Percentiles rank a stretch among this genome's conserved stretches.
phyloP scores from a whole-genome alignment of 2,113 vertebrate species.

The Clinocottus analis region DNA sequence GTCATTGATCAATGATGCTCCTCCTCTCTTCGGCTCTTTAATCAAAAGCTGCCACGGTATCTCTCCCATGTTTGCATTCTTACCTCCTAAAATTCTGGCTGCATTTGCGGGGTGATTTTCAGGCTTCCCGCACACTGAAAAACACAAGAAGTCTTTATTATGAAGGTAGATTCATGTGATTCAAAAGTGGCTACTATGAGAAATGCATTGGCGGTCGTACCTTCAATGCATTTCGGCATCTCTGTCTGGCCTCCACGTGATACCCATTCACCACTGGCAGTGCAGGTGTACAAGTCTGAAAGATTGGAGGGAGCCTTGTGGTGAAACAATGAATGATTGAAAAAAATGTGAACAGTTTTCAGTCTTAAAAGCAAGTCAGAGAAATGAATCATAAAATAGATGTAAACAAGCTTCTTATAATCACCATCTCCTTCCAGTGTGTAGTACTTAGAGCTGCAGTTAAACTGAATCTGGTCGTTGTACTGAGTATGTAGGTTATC shows the following conservation, averaged over 20 bases:
- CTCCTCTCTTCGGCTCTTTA: slow-evolving; percentile 68
- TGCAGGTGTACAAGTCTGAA: slow-evolving; percentile 75
- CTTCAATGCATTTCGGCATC: slow-evolving; percentile 76
- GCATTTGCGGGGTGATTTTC: slow-evolving; percentile 22
- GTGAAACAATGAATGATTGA: neutral
- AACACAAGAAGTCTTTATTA: slow-evolving; percentile 30
- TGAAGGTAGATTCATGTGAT: neutral
- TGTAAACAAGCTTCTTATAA: neutral
- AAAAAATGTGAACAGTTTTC: neutral
- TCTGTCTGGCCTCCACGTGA: slow-evolving; percentile 40
- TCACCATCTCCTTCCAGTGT: slow-evolving; percentile 75
- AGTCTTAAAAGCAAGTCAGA: neutral
- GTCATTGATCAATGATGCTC: slow-evolving; percentile 89
- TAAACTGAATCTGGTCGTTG: slow-evolving; percentile 60
- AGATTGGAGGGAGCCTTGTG: neutral
- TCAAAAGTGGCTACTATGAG: neutral
- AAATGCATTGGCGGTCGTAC: slow-evolving; percentile 51
- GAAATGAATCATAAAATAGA: slow-evolving; percentile 1
- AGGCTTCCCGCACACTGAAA: slow-evolving; percentile 88
- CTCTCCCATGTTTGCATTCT: slow-evolving; percentile 74
- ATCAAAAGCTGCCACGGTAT: slow-evolving; percentile 92
- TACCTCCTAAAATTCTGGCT: slow-evolving; percentile 85
- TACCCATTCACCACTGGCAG: slow-evolving; percentile 70
- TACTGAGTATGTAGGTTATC: slow-evolving; percentile 46
- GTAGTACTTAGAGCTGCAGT: slow-evolving; percentile 77